Conservation (phyloP, 2,888 invertebrate genomes). For the Alsophila aescularia region DNA sequence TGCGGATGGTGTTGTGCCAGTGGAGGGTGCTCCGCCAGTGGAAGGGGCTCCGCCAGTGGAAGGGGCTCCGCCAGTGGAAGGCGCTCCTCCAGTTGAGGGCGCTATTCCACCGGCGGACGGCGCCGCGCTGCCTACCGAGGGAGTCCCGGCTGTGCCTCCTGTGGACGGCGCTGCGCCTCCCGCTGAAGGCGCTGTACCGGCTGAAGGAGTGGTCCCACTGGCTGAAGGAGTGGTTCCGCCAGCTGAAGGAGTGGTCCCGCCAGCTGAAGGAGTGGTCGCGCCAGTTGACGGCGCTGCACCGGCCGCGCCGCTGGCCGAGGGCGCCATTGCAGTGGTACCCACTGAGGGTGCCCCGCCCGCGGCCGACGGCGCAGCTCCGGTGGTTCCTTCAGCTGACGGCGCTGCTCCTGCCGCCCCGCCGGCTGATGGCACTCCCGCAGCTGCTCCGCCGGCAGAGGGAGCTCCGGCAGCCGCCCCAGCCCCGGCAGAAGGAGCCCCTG, state of each 20-base stretch:
- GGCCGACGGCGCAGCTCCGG: slow-evolving; percentile 41
- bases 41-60: slow-evolving; percentile 42
- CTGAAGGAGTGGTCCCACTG: slow-evolving; percentile 46
- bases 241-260: slow-evolving; percentile 49
- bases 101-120: slow-evolving; percentile 46
- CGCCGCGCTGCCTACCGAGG: slow-evolving; percentile 40
- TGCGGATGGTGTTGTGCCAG: slow-evolving; percentile 35
- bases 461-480: slow-evolving; percentile 45
- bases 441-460: slow-evolving; percentile 47
- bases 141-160: slow-evolving; percentile 38
- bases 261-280: slow-evolving; percentile 47
- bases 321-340: slow-evolving; percentile 41
- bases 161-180: slow-evolving; percentile 48
- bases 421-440: slow-evolving; percentile 46
- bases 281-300: slow-evolving; percentile 53
- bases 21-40: slow-evolving; percentile 49
- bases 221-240: slow-evolving; percentile 51
- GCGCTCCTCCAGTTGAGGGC: slow-evolving; percentile 46
- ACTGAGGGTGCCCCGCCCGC: slow-evolving; percentile 53
- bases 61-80: slow-evolving; percentile 46
- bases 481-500: slow-evolving; percentile 41
- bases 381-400: slow-evolving; percentile 48
- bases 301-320: slow-evolving; percentile 43
- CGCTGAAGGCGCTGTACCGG: slow-evolving; percentile 51
- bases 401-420: slow-evolving; percentile 48